Percentiles rank a stretch among this genome's conserved stretches.
phyloP scores from a whole-genome alignment of 2,888 invertebrate genomes.

The Gisinianus flammeolus region DNA sequence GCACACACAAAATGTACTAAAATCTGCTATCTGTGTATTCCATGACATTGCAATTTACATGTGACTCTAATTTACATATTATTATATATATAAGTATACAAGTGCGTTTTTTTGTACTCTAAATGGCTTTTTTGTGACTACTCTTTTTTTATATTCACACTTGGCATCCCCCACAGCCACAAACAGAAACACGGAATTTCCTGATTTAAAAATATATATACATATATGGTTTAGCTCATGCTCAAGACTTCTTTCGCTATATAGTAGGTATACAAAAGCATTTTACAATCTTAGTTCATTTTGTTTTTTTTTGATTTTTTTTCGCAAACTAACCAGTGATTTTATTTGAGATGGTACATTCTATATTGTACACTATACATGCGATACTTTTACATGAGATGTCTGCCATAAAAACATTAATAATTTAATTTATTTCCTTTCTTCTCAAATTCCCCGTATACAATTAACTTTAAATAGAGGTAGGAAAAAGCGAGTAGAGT shows the following conservation, averaged over 20 bases:
- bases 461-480: no score
- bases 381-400: background rate
- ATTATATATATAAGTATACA: background rate
- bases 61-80: no score
- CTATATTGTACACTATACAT: background rate
- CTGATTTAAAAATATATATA: background rate
- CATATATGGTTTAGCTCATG: no score
- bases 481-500: no score
- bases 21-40: background rate
- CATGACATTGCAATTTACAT: background rate
- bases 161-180: background rate
- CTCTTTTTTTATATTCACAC: background rate
- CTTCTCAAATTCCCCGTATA: background rate
- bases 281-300: background rate
- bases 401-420: no score
- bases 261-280: no score
- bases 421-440: no score
- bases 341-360: background rate
- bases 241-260: no score
- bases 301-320: no score
- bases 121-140: background rate
- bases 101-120: background rate
- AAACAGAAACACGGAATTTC: background rate
- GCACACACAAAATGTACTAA: background rate
- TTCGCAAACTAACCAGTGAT: no score